Base-by-base conservation (phyloP, 2,888 invertebrate genomes). In the Sarcophaga subvicina region DNA sequence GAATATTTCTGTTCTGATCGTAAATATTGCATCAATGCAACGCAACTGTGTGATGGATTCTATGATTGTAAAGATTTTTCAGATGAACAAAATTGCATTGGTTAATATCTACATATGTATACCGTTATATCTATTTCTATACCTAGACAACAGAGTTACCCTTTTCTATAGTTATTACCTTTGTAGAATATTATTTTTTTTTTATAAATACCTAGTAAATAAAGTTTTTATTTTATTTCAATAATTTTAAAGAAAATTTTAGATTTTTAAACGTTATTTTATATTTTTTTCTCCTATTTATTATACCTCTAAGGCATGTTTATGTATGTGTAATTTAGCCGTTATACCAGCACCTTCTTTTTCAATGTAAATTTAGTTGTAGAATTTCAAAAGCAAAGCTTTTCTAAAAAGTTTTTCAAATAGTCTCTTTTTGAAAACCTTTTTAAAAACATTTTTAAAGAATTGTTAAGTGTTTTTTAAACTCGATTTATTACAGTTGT, bases 11-110 rank as follows among this genome's bases (percentile, higher is more conserved):
- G 97, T 94, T 93, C 92, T 86, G 96, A 96, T 94, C 95, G 96
- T 94, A 95, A 95, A 89, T 95, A 95, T 92, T 98, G 98, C 95
- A 96, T 98, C 93, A 96, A 96, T 89, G 94, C 95, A 93, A 94
- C 95, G 89, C 95, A 96, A 91, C 96, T 96, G 93, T 98, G 98
- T 95, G 97, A 98, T 95, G 97, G 97, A 95, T 95, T 95, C 94
- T 97, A 97, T 95, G 97, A 97, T 95, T 97, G 97, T 95, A 95
- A 95, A 94, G 97, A 97, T 95, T 97, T 97, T 95, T 97, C 97
- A 92, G 97, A 98, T 93, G 97, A 98, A 94, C 97, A 97, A 94
- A 96, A 96, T 94, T 98, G 97, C 95, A 95, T 96, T 94, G 94
- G 94, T 93, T 94, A 94, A 93, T 94, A 92, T 90, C 75, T 76